Base-by-base conservation (phyloP, 2,888 invertebrate species). In the Tetragnatha montana region DNA sequence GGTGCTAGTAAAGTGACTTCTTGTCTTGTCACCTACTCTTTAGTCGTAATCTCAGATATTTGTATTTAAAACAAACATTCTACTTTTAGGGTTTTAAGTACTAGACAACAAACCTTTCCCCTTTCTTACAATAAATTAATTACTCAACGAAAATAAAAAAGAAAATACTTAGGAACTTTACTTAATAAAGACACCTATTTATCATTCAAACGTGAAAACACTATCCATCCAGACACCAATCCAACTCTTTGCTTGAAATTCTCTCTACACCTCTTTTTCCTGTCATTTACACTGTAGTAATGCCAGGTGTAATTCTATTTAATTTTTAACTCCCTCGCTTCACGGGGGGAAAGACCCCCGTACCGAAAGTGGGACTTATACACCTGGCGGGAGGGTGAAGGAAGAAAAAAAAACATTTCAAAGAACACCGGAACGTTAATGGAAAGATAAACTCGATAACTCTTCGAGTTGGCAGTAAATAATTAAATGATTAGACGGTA, bases 391-490 rank as follows among this genome's bases (percentile, higher is more conserved):
- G 10, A 60, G 60, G 17, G 10, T 6, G 60, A 10, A 60, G 17
- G 12, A 17, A 60, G 10, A 10, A 60, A 73, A 73, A 73, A 73
- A 14, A 73, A 73, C 21, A 17, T n/a, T 70, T 73, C 21, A 21
- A 70, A 73, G 73, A 73, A 21, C 22, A 19, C 17, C 76, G 17
- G 22, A 19, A 68, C 35, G 10, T 47, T 80, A 80, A 80, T 80
- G 69, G 80, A 35, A 69, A 80, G 80, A 80, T 80, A 80, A 80
- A 80, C 80, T 80, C 69, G 68, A 35, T 69, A 80, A 80, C 80
- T 80, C n/a, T 22, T 69, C 14, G 21, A 68, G 68, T 69, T 35
- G 69, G 68, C 14, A 35, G 80, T 80, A 80, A 80, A 80, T 80
- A 80, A 80, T 80, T 80, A 80, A 80, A 80, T 80, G 80, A 80